Evolutionary conservation across 2,888 invertebrate species (phyloP).

Genomic region (Agriopis aurantiaria): DNA sequence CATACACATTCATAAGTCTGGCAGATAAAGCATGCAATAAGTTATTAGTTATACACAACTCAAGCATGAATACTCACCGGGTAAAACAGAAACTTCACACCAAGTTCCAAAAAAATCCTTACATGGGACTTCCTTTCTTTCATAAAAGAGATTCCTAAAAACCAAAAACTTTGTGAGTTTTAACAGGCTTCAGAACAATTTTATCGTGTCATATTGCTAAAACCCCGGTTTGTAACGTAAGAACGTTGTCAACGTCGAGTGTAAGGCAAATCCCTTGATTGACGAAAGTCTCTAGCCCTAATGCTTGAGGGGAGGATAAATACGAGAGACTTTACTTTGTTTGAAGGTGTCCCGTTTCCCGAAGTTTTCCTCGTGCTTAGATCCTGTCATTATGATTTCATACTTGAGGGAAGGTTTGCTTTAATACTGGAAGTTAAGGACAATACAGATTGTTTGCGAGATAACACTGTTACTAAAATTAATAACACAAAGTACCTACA

Average conservation of each 20-base stretch:
- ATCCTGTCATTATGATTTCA: conserved; percentile 50
- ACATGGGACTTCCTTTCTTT: conserved; percentile 16
- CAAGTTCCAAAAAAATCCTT: conserved; percentile 22
- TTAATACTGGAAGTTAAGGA: conserved; percentile 18
- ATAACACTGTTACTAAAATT: background rate
- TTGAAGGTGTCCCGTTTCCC: conserved; percentile 65
- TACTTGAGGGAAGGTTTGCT: conserved; percentile 37
- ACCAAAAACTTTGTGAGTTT: conserved; percentile 51
- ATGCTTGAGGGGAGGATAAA: conserved; percentile 68
- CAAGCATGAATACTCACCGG: background rate
- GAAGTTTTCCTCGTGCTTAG: conserved; percentile 61
- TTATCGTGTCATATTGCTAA: conserved; percentile 77
- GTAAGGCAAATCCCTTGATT: conserved; percentile 82
- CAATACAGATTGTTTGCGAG: too few species aligned
- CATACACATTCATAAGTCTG: too few species aligned
- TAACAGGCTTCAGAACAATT: conserved; percentile 59
- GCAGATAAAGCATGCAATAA: too few species aligned
- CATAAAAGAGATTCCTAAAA: too few species aligned
- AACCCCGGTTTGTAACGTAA: conserved; percentile 76
- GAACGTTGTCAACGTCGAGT: conserved; percentile 79
- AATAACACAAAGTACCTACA: too few species aligned
- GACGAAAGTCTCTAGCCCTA: conserved; percentile 70
- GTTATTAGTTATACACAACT: too few species aligned
- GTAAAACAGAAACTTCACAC: conserved; percentile 5
- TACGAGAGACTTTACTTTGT: conserved; percentile 54